Percentiles rank a stretch among this genome's conserved stretches.
phyloP scores from a whole-genome alignment of 1,140 invertebrate species.

The Manduca sexta region DNA sequence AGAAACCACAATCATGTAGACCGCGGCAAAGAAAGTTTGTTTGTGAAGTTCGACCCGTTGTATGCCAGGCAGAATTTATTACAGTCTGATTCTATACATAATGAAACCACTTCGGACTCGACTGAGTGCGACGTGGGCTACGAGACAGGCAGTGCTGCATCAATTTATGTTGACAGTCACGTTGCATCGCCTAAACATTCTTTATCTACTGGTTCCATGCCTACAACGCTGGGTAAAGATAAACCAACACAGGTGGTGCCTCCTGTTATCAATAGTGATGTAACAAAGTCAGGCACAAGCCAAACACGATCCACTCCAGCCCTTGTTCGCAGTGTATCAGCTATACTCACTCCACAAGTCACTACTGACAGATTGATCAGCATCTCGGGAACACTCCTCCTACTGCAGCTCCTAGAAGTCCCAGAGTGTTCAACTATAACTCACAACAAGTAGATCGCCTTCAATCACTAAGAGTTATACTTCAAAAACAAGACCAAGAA shows the following conservation, averaged over 20 bases:
- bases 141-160: constrained; percentile 55
- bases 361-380: constrained; percentile 54
- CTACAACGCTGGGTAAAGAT: constrained; percentile 30
- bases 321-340: constrained; percentile 54
- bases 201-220: constrained; percentile 34
- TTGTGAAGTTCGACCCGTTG: constrained; percentile 77
- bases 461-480: constrained; percentile 44
- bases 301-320: constrained; percentile 32
- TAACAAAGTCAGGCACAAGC: constrained; percentile 19
- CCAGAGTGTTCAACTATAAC: constrained; percentile 28
- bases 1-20: constrained; percentile 43
- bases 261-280: constrained; percentile 44
- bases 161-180: constrained; percentile 38
- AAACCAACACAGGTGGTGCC: constrained; percentile 59
- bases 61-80: constrained; percentile 52
- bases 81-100: constrained; percentile 20
- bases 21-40: constrained; percentile 74
- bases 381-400: constrained; percentile 49
- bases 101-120: constrained; percentile 27
- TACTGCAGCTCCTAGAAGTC: constrained; percentile 44
- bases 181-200: constrained; percentile 35
- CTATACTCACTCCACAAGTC: constrained; percentile 54
- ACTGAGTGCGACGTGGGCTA: constrained; percentile 53
- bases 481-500: constrained; percentile 62
- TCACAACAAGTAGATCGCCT: constrained; percentile 45